phyloP scores from a whole-genome alignment of 2,113 vertebrate species.

The Actinemys pallida region DNA sequence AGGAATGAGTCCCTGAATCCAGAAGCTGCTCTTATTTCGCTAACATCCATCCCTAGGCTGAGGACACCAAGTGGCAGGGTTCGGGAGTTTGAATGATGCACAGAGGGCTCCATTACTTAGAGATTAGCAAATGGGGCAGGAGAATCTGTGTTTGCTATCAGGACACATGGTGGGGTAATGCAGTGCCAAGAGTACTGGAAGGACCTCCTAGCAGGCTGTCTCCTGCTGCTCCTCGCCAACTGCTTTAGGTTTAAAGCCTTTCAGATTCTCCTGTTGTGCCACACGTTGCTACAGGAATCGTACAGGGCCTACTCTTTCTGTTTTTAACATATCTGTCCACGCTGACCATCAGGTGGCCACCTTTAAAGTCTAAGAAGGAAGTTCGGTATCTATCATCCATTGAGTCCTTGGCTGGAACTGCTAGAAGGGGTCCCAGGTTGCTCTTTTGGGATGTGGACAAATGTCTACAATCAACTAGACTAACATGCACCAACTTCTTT shows the following conservation, averaged over 20 bases:
- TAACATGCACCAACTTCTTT: background rate
- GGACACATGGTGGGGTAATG: background rate
- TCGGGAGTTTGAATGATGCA: background rate
- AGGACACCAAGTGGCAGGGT: too few relatives aligned
- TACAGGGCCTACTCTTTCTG: background rate
- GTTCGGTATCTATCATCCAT: background rate
- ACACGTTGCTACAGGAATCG: background rate
- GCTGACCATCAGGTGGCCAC: background rate
- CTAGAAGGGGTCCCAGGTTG: background rate
- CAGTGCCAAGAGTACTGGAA: background rate
- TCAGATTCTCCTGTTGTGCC: background rate
- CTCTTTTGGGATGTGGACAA: background rate
- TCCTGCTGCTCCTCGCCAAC: background rate
- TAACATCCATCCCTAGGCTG: too few relatives aligned
- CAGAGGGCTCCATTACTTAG: background rate
- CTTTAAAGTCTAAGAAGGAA: background rate
- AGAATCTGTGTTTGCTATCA: background rate
- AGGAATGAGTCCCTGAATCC: too few relatives aligned
- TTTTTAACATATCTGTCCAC: background rate
- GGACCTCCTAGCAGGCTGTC: background rate
- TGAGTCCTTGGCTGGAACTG: background rate
- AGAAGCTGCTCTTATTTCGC: too few relatives aligned
- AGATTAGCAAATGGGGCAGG: background rate
- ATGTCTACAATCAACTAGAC: background rate
- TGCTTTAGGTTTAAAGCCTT: background rate